Percentiles rank a stretch among this genome's conserved stretches.
phyloP scores from a whole-genome alignment of 2,113 vertebrate genomes.

The Hippocampus barbouri region DNA sequence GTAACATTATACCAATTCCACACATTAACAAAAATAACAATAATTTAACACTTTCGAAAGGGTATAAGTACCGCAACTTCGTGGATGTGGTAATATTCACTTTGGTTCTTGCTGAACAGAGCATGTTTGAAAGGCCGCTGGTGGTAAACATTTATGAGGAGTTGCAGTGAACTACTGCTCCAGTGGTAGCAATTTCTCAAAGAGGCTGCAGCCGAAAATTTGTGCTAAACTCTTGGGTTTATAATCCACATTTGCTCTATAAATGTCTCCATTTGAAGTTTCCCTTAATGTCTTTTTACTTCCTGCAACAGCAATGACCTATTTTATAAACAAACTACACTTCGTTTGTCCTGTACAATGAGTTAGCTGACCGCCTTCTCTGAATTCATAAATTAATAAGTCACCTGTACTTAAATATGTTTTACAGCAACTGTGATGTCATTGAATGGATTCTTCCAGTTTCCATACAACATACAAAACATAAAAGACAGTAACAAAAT shows the following conservation, averaged over 20 bases:
- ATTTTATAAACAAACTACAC: neutral
- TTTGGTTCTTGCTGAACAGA: neutral
- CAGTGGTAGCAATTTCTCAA: slow-evolving; percentile 10
- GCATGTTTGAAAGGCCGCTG: slow-evolving; percentile 2
- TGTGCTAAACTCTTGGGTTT: slow-evolving; percentile 2
- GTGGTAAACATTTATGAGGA: neutral
- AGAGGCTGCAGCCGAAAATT: neutral
- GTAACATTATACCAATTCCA: neutral
- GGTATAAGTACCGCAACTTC: neutral
- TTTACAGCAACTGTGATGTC: slow-evolving; percentile 19
- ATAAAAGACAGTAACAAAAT: neutral
- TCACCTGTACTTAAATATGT: slow-evolving; percentile 26
- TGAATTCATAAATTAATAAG: slow-evolving; percentile 36
- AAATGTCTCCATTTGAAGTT: neutral
- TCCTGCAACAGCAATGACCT: neutral
- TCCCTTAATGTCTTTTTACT: neutral
- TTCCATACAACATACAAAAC: neutral
- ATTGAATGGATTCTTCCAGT: neutral
- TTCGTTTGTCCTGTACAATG: neutral
- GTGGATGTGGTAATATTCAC: slow-evolving; percentile 4
- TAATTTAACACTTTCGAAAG: neutral
- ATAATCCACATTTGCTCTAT: slow-evolving; percentile 4
- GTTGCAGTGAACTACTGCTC: neutral
- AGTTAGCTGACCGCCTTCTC: slow-evolving; percentile 16
- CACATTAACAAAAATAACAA: neutral